Evolutionary conservation across 2,113 vertebrate species (phyloP).

Genomic region (Rhagologus leucostigma): DNA sequence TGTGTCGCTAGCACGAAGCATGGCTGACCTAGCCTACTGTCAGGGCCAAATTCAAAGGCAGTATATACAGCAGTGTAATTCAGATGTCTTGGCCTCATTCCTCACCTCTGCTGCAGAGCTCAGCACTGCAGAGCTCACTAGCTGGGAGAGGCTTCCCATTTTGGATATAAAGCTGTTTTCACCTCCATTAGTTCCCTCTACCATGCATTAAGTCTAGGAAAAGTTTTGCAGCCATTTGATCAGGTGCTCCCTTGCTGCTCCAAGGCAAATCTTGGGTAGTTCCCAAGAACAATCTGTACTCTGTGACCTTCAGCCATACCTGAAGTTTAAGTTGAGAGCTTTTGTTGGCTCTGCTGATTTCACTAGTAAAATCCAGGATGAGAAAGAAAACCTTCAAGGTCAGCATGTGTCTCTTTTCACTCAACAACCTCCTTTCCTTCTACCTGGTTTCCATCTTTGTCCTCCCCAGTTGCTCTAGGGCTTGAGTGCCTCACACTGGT

Average conservation of each 20-base stretch:
- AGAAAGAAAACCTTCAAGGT: not conserved
- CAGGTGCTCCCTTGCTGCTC: not conserved
- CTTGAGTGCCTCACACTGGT: not conserved
- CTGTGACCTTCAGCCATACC: not conserved
- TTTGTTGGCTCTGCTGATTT: not conserved
- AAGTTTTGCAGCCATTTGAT: not conserved
- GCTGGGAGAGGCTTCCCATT: not conserved
- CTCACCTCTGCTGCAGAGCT: not conserved
- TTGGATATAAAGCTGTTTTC: not conserved
- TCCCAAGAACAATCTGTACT: not conserved
- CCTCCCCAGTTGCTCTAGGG: not conserved
- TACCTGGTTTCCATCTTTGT: not conserved
- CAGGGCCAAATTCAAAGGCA: not conserved
- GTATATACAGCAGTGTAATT: not conserved
- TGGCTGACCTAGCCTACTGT: not conserved
- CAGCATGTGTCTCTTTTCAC: not conserved
- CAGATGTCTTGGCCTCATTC: constrained; percentile 16
- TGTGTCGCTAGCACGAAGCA: not conserved
- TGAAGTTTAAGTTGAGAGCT: not conserved
- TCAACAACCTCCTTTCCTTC: not conserved
- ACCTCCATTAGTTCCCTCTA: not conserved
- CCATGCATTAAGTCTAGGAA: not conserved
- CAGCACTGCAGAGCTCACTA: not conserved
- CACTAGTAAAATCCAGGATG: not conserved
- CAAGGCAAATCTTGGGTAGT: not conserved